A percentile compares a stretch with the other conserved stretches of the same genome.
These are phyloP conservation scores for Eilema griseolum DNA, from an alignment of 2,888 invertebrate species.

Conservation along the genomic window DNA sequence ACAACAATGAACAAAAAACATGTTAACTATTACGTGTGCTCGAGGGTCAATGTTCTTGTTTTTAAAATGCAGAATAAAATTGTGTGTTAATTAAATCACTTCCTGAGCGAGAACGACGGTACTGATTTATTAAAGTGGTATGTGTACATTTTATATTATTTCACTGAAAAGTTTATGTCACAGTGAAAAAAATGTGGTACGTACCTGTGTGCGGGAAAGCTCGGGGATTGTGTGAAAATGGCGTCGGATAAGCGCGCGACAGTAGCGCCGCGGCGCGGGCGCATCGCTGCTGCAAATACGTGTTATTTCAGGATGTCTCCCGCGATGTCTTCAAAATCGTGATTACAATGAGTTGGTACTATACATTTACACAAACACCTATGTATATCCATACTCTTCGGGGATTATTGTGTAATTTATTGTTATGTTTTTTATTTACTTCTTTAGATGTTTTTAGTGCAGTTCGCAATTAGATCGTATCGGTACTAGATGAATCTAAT, in stretches of 20 bases:
- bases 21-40: constrained; percentile 84
- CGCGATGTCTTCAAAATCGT: constrained; percentile 82
- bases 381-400: constrained; percentile 23
- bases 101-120: constrained; percentile 27
- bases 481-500: too few relatives aligned
- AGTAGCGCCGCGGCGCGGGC: constrained; percentile 78
- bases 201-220: constrained; percentile 84
- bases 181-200: constrained; percentile 59
- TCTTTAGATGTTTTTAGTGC: background rate
- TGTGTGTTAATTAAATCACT: constrained; percentile 41
- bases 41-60: constrained; percentile 80
- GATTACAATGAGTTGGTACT: constrained; percentile 60
- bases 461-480: background rate
- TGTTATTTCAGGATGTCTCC: constrained; percentile 87
- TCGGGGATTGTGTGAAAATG: constrained; percentile 83
- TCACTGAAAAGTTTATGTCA: constrained; percentile 42
- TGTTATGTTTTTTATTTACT: background rate
- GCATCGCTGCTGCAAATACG: constrained; percentile 79
- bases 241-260: constrained; percentile 79
- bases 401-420: constrained; percentile 1
- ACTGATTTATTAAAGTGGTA: constrained; percentile 28
- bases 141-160: constrained; percentile 37
- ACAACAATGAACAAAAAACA: constrained; percentile 81
- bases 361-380: constrained; percentile 34
- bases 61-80: constrained; percentile 58